Evolutionary conservation across 2,113 vertebrate species (phyloP).

Genomic region (Neogobius melanostomus): DNA sequence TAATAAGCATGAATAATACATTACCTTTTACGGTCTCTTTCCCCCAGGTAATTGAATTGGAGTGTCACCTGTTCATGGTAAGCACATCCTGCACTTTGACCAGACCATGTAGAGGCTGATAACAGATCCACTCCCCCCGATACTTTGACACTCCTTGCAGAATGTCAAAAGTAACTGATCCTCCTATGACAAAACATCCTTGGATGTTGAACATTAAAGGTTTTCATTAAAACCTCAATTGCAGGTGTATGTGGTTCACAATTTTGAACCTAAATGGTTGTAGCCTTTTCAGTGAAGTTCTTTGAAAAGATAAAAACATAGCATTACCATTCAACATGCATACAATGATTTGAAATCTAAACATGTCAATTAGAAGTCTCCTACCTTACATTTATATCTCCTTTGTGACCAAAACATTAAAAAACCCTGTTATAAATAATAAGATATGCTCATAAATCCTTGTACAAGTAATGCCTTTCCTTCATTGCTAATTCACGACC

Average conservation of each 20-base stretch:
- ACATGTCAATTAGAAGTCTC: background rate
- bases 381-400: background rate
- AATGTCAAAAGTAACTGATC: conserved; percentile 39
- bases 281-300: background rate
- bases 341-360: background rate
- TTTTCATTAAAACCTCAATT: background rate
- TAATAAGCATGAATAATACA: conserved; percentile 14
- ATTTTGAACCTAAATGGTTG: background rate
- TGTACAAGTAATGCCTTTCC: background rate
- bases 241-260: background rate
- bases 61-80: conserved; percentile 16
- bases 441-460: background rate
- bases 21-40: conserved; percentile 55
- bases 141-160: conserved; percentile 50
- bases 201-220: background rate
- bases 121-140: conserved; percentile 67
- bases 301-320: background rate
- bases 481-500: background rate
- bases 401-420: background rate
- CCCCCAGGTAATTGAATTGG: conserved; percentile 23
- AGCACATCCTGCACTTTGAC: conserved; percentile 69
- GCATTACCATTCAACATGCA: background rate
- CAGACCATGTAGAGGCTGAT: conserved; percentile 64
- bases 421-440: background rate
- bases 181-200: conserved; percentile 3